Base-by-base conservation (phyloP, 2,888 invertebrate species). In the Malthinus seriepunctatus region DNA sequence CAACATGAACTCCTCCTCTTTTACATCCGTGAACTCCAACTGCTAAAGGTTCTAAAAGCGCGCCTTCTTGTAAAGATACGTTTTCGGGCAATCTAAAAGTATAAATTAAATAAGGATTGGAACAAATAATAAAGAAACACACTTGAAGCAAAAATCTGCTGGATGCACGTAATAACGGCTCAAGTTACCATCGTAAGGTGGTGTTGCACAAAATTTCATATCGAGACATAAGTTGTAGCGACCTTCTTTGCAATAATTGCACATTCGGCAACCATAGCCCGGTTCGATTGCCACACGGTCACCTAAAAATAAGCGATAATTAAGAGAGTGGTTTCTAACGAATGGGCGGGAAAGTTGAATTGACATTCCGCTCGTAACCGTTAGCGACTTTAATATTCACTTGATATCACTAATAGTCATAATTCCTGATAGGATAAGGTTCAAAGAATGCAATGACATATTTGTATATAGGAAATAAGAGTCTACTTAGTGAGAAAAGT, bases 221-320 rank as follows among this genome's bases (percentile, higher is more conserved):
- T 92, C 91, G 0, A 85, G 83, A 68, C 98, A 98, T 44, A 98
- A 83, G 80, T 98, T 95, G 80, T 98, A 98, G 58, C 86, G 83
- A 35, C 97, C 97, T 57, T 80, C 82, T 80, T 93, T 95, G 81
- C 97, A 98, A 76, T 86, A 89, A 42, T 84, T 82, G 76, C 97
- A 98, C 51, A 80, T 79, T 52, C 94, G 85, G 73, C 97, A 98
- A 2, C 92, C 88, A 57, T 93, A 89, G 7, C 97, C 97, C 0
- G 97, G 97, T 79, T 97, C 97, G 66, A 97, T 89, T 1, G 96
- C 95, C 3, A 97, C 96, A 63, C 95, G 84, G 80, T 97, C 97
- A 1, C 96, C 95, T 72, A 50, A n/a, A 45, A 46, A 9, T 15
- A 33, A 23, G 8, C 2, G 14, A 7, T 1, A 15, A 7, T 15